Evolutionary conservation across 2,888 invertebrate species (phyloP), one percentile per base, ranked within the genome.

Genomic region (Hirudinaria manillensis): DNA sequence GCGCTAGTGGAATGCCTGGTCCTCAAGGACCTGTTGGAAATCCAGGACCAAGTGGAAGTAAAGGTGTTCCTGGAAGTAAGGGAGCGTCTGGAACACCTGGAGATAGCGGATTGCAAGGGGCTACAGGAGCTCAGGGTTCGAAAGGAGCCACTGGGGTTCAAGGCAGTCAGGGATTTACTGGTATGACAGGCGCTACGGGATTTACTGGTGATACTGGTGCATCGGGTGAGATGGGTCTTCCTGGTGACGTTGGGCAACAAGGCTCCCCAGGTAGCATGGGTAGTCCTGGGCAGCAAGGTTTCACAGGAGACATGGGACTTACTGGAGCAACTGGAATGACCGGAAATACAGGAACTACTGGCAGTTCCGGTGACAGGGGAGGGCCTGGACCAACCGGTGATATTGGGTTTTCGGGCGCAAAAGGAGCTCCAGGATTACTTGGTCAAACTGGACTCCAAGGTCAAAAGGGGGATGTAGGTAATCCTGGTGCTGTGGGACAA

Each of bases 81-180:
- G 80, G 80, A 34, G n/a, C 66, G 4, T 1, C 70, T 45, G 80
- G 80, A 36, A 32, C 34, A 66, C 82, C 72, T 16, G 81, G 80
- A 32, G 56, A 79, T 7, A 77, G 79, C n/a, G 83, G 53, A 10
- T 51, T 32, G 6, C 16, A 16, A n/a, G 55, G 73, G 65, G n/a
- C 38, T 66, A 36, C 71, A n/a, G 27, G 75, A 70, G 19, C n/a
- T 2, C 6, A 56, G 1, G 19, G 77, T 73, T n/a, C 29, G 72
- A 32, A 67, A 29, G 70, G 70, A 34, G 4, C 7, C 29, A 21
- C 72, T 6, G 77, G 77, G n/a, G 34, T 51, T 4, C 36, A 32
- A 51, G 77, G 77, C n/a, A 68, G 38, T 36, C 73, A 19, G 55
- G 77, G 53, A 16, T 56, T 66, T 13, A 71, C 21, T 53, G 73